Percentiles rank a stretch among this genome's conserved stretches.
Conservation (phyloP, 2,888 invertebrate genomes). For the Hipparchia sbordonii region DNA sequence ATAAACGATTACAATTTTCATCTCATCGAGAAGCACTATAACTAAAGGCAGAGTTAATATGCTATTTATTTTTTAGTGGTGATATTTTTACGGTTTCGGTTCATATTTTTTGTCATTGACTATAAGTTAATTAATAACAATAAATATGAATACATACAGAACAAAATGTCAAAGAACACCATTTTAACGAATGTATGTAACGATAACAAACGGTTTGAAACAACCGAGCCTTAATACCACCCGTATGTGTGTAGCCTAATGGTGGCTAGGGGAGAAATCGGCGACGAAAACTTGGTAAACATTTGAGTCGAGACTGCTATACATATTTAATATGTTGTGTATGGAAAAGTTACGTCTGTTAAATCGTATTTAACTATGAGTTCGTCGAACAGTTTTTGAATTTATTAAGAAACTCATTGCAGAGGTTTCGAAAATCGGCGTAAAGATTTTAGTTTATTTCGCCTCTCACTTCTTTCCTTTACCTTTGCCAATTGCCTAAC, state of each 20-base stretch:
- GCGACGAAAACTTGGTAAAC: slow-evolving; percentile 66
- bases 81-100: not conserved
- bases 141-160: too few relatives aligned
- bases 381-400: slow-evolving; percentile 28
- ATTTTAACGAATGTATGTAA: too few relatives aligned
- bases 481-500: not conserved
- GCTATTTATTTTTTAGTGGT: not conserved
- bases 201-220: too few relatives aligned
- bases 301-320: slow-evolving; percentile 58
- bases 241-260: slow-evolving; percentile 22
- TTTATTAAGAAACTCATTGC: slow-evolving; percentile 29
- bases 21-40: too few relatives aligned
- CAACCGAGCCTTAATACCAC: not conserved
- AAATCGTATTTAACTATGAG: slow-evolving; percentile 41
- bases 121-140: too few relatives aligned
- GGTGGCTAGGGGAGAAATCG: slow-evolving; percentile 45
- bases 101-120: too few relatives aligned
- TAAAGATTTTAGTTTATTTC: slow-evolving; percentile 1
- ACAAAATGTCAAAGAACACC: too few relatives aligned
- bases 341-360: slow-evolving; percentile 37
- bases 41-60: not conserved
- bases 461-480: not conserved
- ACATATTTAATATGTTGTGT: slow-evolving; percentile 39
- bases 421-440: slow-evolving; percentile 13
- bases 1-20: too few relatives aligned